Percentiles rank a stretch among this genome's conserved stretches.
phyloP scores from a whole-genome alignment of 2,888 invertebrate genomes.

The Chrysodeixis includens region DNA sequence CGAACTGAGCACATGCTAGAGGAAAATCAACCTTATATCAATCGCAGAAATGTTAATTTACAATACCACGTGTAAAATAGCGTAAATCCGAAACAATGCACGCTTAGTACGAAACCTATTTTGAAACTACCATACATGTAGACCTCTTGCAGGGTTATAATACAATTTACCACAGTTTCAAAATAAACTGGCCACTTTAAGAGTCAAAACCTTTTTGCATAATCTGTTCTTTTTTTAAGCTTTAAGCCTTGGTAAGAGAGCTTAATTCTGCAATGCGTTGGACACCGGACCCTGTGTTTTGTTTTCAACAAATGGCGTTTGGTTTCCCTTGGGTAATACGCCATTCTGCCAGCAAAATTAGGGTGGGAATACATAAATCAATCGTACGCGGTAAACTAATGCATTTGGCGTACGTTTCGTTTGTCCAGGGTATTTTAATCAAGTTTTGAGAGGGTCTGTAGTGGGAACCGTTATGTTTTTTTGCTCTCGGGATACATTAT shows the following conservation, averaged over 20 bases:
- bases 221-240: constrained; percentile 45
- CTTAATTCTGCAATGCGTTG: constrained; percentile 41
- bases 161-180: constrained; percentile 25
- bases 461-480: constrained; percentile 48
- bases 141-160: constrained; percentile 44
- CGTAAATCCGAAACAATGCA: constrained; percentile 55
- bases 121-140: constrained; percentile 44
- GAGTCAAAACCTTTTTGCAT: constrained; percentile 42
- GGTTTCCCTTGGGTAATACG: constrained; percentile 61
- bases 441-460: constrained; percentile 55
- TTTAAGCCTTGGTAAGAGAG: constrained; percentile 39
- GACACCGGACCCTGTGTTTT: constrained; percentile 41
- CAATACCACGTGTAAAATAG: constrained; percentile 13
- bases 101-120: constrained; percentile 58
- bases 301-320: constrained; percentile 56
- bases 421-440: constrained; percentile 67
- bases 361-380: constrained; percentile 74
- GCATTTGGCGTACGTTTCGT: constrained; percentile 70
- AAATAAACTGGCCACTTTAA: constrained; percentile 41
- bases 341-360: constrained; percentile 47
- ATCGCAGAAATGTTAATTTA: constrained; percentile 27
- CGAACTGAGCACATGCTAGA: constrained; percentile 14
- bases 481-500: constrained; percentile 41
- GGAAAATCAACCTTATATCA: constrained; percentile 32
- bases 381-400: constrained; percentile 67